Evolutionary conservation across 2,888 invertebrate genomes (phyloP), one percentile per base, ranked within the genome.

Genomic region (Lithophane semibrunnea): DNA sequence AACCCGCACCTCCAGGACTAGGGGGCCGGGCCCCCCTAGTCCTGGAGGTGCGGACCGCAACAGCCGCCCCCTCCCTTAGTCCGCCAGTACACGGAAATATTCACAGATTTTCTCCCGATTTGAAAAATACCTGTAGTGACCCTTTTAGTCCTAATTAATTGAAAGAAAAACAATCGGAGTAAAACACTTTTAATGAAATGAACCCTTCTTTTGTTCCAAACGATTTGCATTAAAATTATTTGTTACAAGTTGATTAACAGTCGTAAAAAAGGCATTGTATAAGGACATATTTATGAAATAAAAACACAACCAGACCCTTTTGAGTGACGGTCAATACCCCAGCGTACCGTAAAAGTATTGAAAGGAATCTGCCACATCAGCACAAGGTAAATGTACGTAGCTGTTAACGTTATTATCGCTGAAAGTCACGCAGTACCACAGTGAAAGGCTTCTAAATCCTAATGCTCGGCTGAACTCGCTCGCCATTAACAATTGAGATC

Each of bases 81-180:
- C 37, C 37, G 37, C 37, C 37, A 37, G 37, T 5, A 52, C 21
- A 72, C 60, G 29, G 56, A 67, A 75, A 86, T 52, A 77, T 63
- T 61, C 65, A 61, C 60, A 68, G 52, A 80, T 79, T 84, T 64
- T 2, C 64, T n/a, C 29, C 56, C 29, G 58, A 82, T 77, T 70
- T 64, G 12, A 67, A 69, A 73, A 73, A 75, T 75, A 52, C 69
- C 78, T 64, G 16, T 61, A 68, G 60, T 72, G 60, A 83, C 73
- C 88, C 86, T 88, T 86, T 84, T 84, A 86, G 73, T 77, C 78
- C 49, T 73, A 78, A 86, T 88, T 67, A 78, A 83, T 64, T 75
- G 42, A 74, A 85, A 79, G 75, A 75, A 77, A 85, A 85, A 66
- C 75, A 71, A 77, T 85, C 47, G 12, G n/a, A 75, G 58, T 64